These are phyloP conservation scores for Phthorimaea operculella DNA, from an alignment of 1,140 invertebrate species.

Conservation along the genomic window DNA sequence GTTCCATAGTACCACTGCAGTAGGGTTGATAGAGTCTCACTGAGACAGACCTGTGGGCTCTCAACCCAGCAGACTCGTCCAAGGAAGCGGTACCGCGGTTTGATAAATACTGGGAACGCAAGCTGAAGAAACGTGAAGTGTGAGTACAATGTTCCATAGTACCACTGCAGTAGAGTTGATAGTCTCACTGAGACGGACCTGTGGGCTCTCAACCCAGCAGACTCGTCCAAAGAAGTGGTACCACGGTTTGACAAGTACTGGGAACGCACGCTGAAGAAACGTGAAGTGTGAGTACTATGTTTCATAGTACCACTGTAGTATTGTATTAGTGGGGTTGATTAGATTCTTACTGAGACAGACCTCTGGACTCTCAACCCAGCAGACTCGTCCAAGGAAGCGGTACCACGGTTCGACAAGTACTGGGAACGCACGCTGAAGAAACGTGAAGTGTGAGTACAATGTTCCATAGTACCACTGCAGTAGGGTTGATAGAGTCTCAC, in stretches of 20 bases:
- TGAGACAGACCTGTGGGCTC: constrained; percentile 87
- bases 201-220: too few relatives aligned
- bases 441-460: constrained; percentile 54
- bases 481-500: constrained; percentile 85
- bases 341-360: constrained; percentile 83
- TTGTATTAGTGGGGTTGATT: too few relatives aligned
- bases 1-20: too few relatives aligned
- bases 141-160: constrained; percentile 37
- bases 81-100: constrained; percentile 83
- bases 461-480: too few relatives aligned
- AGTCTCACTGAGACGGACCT: too few relatives aligned
- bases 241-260: too few relatives aligned
- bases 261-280: too few relatives aligned
- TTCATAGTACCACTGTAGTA: too few relatives aligned
- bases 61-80: constrained; percentile 87
- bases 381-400: constrained; percentile 83
- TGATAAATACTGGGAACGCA: constrained; percentile 84
- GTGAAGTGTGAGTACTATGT: too few relatives aligned
- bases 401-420: constrained; percentile 87
- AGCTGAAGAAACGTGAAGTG: constrained; percentile 68
- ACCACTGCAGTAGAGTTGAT: too few relatives aligned
- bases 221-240: too few relatives aligned
- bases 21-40: constrained; percentile 82
- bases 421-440: constrained; percentile 76
- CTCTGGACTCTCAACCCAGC: constrained; percentile 91